Percentiles rank a stretch among this genome's conserved stretches.
Conservation (phyloP, 2,888 invertebrate genomes). For the Sphaerophoria rueppellii region DNA sequence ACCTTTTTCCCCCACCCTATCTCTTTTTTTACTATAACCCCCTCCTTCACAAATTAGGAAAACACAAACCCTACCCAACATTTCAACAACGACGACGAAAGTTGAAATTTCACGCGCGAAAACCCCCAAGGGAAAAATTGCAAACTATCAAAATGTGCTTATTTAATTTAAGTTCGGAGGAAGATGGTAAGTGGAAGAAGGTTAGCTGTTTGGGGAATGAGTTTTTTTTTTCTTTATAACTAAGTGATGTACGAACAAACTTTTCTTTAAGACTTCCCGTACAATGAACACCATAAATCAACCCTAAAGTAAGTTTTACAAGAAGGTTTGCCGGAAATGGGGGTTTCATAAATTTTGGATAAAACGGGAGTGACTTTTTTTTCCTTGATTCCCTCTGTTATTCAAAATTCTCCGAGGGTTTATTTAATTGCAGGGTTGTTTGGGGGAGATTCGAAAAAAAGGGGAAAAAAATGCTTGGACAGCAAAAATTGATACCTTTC, state of each 20-base stretch:
- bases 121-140: constrained; percentile 62
- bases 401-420: neutral
- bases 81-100: constrained; percentile 44
- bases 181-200: neutral
- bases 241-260: constrained; percentile 41
- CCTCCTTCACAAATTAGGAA: too few species aligned
- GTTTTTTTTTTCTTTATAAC: neutral
- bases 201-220: neutral
- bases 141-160: constrained; percentile 64
- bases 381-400: constrained; percentile 3
- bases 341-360: neutral
- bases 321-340: constrained; percentile 22
- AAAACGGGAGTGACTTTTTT: neutral
- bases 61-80: neutral
- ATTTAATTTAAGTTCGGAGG: constrained; percentile 33
- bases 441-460: neutral
- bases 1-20: constrained; percentile 15
- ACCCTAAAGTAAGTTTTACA: neutral
- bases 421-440: neutral
- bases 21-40: neutral
- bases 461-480: neutral
- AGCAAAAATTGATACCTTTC: too few species aligned
- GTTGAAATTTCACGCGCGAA: constrained; percentile 69
- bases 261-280: constrained; percentile 24
- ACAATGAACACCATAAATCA: constrained; percentile 39